phyloP scores from a whole-genome alignment of 2,888 invertebrate species.

The Hedya salicella region DNA sequence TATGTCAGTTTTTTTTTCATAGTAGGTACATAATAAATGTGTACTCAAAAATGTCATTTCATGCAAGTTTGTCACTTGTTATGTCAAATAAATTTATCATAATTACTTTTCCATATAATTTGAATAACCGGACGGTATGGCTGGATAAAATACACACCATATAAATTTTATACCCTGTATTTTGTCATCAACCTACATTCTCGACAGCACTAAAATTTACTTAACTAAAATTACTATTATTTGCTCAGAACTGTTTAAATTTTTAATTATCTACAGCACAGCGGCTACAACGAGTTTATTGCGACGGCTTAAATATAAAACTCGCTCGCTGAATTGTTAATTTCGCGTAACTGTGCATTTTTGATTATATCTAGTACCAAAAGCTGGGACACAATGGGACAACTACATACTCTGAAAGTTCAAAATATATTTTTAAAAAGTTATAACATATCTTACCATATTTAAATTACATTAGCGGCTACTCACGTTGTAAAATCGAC shows the following conservation, averaged over 20 bases:
- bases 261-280: slow-evolving; percentile 39
- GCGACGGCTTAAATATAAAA: slow-evolving; percentile 73
- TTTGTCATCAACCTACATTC: background rate
- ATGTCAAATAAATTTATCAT: too few relatives aligned
- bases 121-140: too few relatives aligned
- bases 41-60: too few relatives aligned
- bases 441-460: too few relatives aligned
- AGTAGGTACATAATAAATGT: too few relatives aligned
- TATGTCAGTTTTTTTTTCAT: too few relatives aligned
- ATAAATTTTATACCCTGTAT: background rate
- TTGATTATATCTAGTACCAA: slow-evolving; percentile 70
- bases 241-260: slow-evolving; percentile 32
- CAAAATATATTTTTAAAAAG: background rate
- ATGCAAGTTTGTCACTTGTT: too few relatives aligned
- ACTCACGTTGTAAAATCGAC: too few relatives aligned
- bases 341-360: slow-evolving; percentile 74
- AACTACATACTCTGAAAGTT: background rate
- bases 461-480: too few relatives aligned
- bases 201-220: slow-evolving; percentile 10
- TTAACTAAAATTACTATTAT: slow-evolving; percentile 34
- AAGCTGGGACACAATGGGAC: slow-evolving; percentile 54
- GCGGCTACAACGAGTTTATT: slow-evolving; percentile 59
- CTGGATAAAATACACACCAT: background rate
- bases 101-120: too few relatives aligned
- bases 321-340: slow-evolving; percentile 79